Evolutionary conservation across 1,140 invertebrate species (phyloP).

Genomic region (Zaprionus camerounensis): DNA sequence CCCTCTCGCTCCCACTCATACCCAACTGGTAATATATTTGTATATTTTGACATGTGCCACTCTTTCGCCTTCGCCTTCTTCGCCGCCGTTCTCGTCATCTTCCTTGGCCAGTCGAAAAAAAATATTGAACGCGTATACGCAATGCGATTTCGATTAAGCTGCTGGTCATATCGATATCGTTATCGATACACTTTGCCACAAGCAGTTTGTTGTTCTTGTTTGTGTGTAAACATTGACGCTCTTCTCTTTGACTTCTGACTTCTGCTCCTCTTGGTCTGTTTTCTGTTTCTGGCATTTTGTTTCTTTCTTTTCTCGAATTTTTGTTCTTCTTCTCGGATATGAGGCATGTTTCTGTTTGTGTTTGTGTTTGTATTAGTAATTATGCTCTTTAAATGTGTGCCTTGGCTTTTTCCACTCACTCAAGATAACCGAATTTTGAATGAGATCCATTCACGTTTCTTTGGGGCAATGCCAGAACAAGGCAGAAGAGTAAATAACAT

Average conservation of each 20-base stretch:
- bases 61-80: slow-evolving; percentile 5
- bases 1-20: background rate
- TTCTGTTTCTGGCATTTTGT: background rate
- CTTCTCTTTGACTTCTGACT: background rate
- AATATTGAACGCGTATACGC: slow-evolving; percentile 43
- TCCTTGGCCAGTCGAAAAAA: slow-evolving; percentile 30
- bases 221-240: background rate
- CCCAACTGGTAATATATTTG: slow-evolving; percentile 3
- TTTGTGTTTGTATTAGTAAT: slow-evolving; percentile 39
- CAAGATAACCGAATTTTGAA: slow-evolving; percentile 65
- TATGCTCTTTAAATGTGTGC: slow-evolving; percentile 41
- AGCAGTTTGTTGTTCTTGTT: slow-evolving; percentile 19
- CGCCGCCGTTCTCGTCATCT: background rate
- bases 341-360: slow-evolving; percentile 29
- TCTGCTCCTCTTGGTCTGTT: background rate
- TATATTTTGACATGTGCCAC: slow-evolving; percentile 32
- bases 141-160: slow-evolving; percentile 31
- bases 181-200: background rate
- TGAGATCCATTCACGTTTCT: slow-evolving; percentile 64
- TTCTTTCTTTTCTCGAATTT: slow-evolving; percentile 21
- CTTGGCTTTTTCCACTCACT: slow-evolving; percentile 75
- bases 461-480: slow-evolving; percentile 26
- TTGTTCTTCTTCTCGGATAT: slow-evolving; percentile 18
- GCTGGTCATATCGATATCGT: slow-evolving; percentile 26
- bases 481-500: slow-evolving; percentile 19